Base-by-base conservation (phyloP, 92 coral and sea anemone species). In the Nematostella vectensis region DNA sequence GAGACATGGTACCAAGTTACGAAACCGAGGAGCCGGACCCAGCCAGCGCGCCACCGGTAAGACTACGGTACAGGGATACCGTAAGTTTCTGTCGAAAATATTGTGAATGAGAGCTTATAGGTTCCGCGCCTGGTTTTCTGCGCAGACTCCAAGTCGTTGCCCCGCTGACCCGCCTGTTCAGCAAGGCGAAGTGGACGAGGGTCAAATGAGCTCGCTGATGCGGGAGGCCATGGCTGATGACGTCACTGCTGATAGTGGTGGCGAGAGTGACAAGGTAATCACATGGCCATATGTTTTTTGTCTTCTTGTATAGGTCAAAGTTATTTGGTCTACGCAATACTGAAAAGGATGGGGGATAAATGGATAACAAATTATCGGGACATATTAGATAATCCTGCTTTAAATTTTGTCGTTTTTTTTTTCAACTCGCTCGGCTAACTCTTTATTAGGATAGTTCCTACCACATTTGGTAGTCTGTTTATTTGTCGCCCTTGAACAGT, bases 191-290 rank as follows among this genome's bases (percentile, higher is more conserved):
- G 47, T 80, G 48, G 96, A 91, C 54, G 98, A 86, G 31, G 69
- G 88, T 15, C 71, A 74, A 48, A 75, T 91, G 75, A 76, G 87
- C 56, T 80, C 83, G 29, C 65, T 91, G 68, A 91, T 91, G 98
- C 69, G 86, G 20, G 98, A 91, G 51, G 98, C 98, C 58, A 91
- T 91, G 98, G 93, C 55, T 13, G 98, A 91, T 39, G 63, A 66
- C 23, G 27, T 38, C 31, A 50, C 27, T 39, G 52, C 51, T 22
- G 62, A 45, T 18, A 27, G 21, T 25, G 55, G 44, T 4, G 72
- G 44, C 12, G 58, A 40, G 20, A 30, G 38, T 2, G 25, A 2
- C 30, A 58, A 58, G 63, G 63, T 58, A 4, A 55, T 36, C 42
- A 36, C 42, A 8, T 36, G 42, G 15, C 42, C 8, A 8, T 36